Conservation (phyloP, 2,797 vertebrate genomes). For the Oreochromis grahami region DNA sequence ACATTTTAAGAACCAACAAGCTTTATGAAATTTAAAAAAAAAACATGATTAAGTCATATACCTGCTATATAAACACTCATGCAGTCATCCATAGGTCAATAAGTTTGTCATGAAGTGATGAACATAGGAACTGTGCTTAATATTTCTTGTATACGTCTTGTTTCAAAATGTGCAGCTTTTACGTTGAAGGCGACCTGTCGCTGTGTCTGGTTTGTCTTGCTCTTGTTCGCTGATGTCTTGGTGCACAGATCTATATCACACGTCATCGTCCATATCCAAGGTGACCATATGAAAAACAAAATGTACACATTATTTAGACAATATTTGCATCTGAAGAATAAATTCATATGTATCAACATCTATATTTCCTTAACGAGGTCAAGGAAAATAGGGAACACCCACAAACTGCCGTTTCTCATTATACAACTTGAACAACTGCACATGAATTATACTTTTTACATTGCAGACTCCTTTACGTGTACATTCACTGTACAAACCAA, state of each 20-base stretch:
- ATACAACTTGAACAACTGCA: background rate
- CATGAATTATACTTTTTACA: background rate
- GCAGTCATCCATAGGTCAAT: background rate
- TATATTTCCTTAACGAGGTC: background rate
- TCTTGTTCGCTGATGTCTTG: background rate
- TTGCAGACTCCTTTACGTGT: background rate
- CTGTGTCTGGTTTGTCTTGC: background rate
- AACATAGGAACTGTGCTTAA: background rate
- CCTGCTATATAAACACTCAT: background rate
- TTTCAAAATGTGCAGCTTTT: background rate
- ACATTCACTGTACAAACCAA: background rate
- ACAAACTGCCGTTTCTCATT: fast-evolving
- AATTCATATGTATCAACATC: background rate
- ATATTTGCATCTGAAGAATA: background rate
- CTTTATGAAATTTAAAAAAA: background rate
- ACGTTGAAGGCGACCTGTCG: background rate
- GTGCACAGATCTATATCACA: background rate
- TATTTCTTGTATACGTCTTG: background rate
- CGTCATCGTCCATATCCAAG: background rate
- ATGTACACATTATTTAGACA: background rate
- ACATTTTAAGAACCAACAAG: background rate
- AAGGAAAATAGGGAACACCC: background rate
- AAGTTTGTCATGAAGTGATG: background rate
- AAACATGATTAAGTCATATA: background rate
- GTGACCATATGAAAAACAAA: background rate